Evolutionary conservation across 2,888 invertebrate genomes (phyloP).

Genomic region (Chrysotoxum bicinctum): DNA sequence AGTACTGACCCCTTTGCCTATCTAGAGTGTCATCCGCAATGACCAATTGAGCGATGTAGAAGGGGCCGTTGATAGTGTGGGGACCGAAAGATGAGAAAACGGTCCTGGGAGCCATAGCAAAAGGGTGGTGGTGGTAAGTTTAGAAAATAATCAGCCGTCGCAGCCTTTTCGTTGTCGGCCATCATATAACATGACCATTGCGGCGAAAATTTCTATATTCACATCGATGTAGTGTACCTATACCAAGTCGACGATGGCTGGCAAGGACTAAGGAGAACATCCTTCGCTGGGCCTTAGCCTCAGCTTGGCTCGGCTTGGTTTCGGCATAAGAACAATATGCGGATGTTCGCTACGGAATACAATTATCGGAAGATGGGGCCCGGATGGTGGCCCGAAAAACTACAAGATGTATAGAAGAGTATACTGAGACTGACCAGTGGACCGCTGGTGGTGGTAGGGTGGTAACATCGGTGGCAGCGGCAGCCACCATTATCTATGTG

Average conservation of each 20-base stretch:
- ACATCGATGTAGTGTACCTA: constrained; percentile 48
- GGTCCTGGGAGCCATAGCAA: not conserved
- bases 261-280: constrained; percentile 65
- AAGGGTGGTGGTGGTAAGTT: constrained; percentile 49
- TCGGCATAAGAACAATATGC: constrained; percentile 71
- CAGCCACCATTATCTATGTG: constrained; percentile 70
- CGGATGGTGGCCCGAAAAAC: constrained; percentile 55
- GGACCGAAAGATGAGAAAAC: constrained; percentile 21
- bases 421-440: constrained; percentile 55
- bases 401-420: constrained; percentile 58
- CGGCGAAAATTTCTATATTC: constrained; percentile 69
- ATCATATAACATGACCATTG: constrained; percentile 72
- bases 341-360: constrained; percentile 67
- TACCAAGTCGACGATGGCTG: constrained; percentile 43
- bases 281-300: constrained; percentile 64
- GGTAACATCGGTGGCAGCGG: constrained; percentile 62
- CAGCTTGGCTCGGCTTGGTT: not conserved
- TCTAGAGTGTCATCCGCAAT: constrained; percentile 59
- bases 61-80: not conserved
- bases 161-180: constrained; percentile 73
- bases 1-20: constrained; percentile 29
- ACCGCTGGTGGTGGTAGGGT: constrained; percentile 15
- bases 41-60: constrained; percentile 64
- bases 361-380: constrained; percentile 37
- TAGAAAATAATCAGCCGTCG: constrained; percentile 72